Evolutionary conservation across 2,888 invertebrate genomes (phyloP).

Genomic region (Eupithecia pulchellata): DNA sequence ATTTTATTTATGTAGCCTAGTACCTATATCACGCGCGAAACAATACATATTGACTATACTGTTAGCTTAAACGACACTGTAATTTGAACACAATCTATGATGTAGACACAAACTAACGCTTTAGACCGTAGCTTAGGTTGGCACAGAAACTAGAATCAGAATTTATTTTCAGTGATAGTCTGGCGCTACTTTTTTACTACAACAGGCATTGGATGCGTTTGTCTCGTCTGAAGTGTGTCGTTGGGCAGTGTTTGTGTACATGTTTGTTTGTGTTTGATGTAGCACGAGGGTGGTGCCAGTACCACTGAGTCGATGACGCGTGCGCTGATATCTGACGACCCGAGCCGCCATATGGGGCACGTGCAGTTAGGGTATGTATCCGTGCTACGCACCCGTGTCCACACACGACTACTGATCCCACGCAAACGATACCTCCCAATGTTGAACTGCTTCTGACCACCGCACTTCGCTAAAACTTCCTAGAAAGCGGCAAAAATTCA

Average conservation of each 20-base stretch:
- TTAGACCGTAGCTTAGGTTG: conserved; percentile 65
- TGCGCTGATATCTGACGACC: conserved; percentile 97
- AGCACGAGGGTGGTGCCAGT: conserved; percentile 96
- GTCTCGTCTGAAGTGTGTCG: conserved; percentile 63
- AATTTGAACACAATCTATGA: conserved; percentile 67
- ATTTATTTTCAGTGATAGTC: conserved; percentile 60
- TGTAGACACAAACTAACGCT: conserved; percentile 75
- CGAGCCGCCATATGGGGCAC: conserved; percentile 95
- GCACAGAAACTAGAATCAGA: conserved; percentile 56
- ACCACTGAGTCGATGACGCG: conserved; percentile 98
- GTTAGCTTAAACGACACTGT: conserved; percentile 67
- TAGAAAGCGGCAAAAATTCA: not conserved
- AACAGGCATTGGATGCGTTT: conserved; percentile 70
- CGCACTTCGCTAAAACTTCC: conserved; percentile 9
- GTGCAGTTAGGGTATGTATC: conserved; percentile 97
- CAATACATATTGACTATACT: conserved; percentile 54
- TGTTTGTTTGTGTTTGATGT: conserved; percentile 87
- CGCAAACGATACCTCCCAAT: conserved; percentile 39
- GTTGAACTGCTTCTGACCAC: conserved; percentile 35
- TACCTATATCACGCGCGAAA: conserved; percentile 55
- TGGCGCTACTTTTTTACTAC: conserved; percentile 85
- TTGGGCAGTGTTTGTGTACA: conserved; percentile 77
- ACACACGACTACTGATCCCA: conserved; percentile 57
- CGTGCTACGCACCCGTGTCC: conserved; percentile 66
- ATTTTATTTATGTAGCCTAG: conserved; percentile 65